These are phyloP conservation scores for Camarhynchus parvulus DNA, from an alignment of 2,113 vertebrate genomes.

Conservation along the genomic window DNA sequence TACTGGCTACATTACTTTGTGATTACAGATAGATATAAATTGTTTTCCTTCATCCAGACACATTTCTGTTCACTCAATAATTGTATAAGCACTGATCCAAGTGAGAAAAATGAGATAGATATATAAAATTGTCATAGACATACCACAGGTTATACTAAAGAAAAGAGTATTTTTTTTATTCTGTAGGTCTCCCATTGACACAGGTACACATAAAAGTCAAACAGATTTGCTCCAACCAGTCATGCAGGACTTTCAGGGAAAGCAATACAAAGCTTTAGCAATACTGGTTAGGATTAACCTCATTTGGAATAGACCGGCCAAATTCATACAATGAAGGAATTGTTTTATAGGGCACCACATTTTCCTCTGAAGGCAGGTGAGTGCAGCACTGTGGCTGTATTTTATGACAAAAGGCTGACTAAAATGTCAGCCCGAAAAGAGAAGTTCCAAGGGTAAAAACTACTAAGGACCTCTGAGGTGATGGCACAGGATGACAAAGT, in stretches of 20 bases:
- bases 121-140: not conserved
- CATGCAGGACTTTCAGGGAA: not conserved
- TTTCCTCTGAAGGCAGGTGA: not conserved
- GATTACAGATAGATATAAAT: not conserved
- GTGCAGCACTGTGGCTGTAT: not conserved
- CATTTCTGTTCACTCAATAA: not conserved
- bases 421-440: not conserved
- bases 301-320: not conserved
- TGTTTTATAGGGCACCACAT: rapidly evolving
- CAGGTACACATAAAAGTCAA: not conserved
- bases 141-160: not conserved
- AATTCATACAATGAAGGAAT: not conserved
- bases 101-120: not conserved
- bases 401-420: not conserved
- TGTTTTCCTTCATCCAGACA: not conserved
- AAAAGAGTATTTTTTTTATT: not conserved
- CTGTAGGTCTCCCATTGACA: not conserved
- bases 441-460: not conserved
- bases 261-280: not conserved
- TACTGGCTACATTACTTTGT: not conserved
- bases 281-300: not conserved
- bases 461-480: not conserved
- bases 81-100: not conserved
- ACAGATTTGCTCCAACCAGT: not conserved
- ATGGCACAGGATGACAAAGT: not conserved